phyloP scores from a whole-genome alignment of 1,140 invertebrate genomes.

The Marisa cornuarietis region DNA sequence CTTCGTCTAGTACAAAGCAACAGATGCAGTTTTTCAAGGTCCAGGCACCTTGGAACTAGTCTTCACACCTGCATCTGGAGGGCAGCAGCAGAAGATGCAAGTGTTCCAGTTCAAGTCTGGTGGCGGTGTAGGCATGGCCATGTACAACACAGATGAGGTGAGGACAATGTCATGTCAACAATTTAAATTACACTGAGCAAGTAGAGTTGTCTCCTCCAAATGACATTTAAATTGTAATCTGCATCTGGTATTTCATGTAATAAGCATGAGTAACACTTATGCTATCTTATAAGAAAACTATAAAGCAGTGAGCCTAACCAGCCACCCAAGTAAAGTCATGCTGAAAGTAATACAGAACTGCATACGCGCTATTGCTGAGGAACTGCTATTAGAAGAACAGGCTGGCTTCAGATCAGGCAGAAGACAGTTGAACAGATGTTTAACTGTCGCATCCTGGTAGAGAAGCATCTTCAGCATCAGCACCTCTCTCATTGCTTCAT shows the following conservation, averaged over 20 bases:
- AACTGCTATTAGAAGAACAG: too few species aligned
- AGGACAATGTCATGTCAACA: not conserved
- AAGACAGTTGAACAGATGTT: too few species aligned
- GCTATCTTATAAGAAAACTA: too few species aligned
- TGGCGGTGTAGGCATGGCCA: conserved; percentile 91
- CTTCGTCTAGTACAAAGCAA: conserved; percentile 85
- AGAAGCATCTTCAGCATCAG: too few species aligned
- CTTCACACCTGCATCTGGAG: conserved; percentile 76
- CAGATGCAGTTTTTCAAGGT: conserved; percentile 89
- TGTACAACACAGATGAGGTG: conserved; percentile 95
- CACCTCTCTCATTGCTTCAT: too few species aligned
- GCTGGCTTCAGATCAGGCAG: too few species aligned
- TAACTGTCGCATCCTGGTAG: too few species aligned
- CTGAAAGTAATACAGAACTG: too few species aligned
- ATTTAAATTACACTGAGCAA: too few species aligned
- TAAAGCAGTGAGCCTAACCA: too few species aligned
- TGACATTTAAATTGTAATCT: not conserved
- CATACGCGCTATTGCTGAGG: too few species aligned
- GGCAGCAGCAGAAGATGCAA: conserved; percentile 46
- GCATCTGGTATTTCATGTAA: not conserved
- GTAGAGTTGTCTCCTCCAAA: not conserved
- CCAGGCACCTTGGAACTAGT: conserved; percentile 86
- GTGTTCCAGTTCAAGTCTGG: conserved; percentile 85
- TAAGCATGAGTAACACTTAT: not conserved
- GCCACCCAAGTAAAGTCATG: too few species aligned